Base-by-base conservation (phyloP, 2,113 vertebrate genomes). In the Crotalus viridis region DNA sequence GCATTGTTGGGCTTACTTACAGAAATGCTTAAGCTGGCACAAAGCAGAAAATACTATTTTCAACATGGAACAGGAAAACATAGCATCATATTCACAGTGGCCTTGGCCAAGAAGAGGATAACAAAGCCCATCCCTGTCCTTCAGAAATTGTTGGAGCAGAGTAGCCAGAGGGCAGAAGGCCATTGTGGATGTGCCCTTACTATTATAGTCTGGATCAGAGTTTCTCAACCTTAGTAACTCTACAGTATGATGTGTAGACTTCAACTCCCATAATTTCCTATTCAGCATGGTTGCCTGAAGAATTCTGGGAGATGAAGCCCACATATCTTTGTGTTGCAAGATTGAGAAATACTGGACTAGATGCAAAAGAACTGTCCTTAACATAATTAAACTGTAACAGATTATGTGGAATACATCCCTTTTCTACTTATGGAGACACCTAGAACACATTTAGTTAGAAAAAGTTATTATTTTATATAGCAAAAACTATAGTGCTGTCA, bases 401-500 rank as follows among this genome's bases (percentile, higher is more conserved):
- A 92, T 85, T 54, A 64, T 55, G 61, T n/a, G 39, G 26, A 46
- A 48, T 81, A 15, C 56, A 81, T 85, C 39, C 56, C n/a, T 48
- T 8, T 26, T 46, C 91, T 17, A 69, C 24, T 92, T 88, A 51
- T 17, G 7, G 19, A 43, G 51, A 33, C 24, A 81, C 64, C 59
- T 7, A 69, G 48, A 52, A 87, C 87, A 69, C 4, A 54, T 89
- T 92, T 92, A 92, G 81, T 92, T 85, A 92, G 46, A 92, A 81
- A 89, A 89, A 85, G 91, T 69, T 88, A 89, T 92, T 92, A 92
- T 92, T 92, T 92, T 69, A 85, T 57, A 87, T 81, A 28, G 39
- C 64, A 48, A 55, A 43, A 55, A 81, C 61, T 89, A 89, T 69
- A 81, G 48, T 24, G 64, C 33, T 28, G 13, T 54, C 24, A 54